These are phyloP conservation scores for Bombyx mandarina DNA, from an alignment of 1,140 invertebrate genomes.

Conservation along the genomic window DNA sequence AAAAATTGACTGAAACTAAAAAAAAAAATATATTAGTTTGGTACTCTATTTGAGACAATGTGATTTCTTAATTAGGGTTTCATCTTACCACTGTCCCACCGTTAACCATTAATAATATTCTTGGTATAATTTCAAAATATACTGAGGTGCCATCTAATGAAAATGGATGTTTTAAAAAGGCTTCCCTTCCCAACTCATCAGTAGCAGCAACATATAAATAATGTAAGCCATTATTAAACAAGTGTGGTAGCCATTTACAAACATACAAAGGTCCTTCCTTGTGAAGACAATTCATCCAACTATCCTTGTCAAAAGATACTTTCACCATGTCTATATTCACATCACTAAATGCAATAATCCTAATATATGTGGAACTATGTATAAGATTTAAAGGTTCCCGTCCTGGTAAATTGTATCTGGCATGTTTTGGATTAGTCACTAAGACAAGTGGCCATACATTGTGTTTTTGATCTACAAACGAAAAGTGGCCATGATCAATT, in stretches of 20 bases:
- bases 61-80: not conserved
- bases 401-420: constrained; percentile 78
- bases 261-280: constrained; percentile 81
- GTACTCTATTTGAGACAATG: not conserved
- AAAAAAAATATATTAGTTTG: not conserved
- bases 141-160: constrained; percentile 81
- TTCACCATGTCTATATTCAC: constrained; percentile 77
- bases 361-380: constrained; percentile 83
- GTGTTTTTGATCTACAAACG: constrained; percentile 87
- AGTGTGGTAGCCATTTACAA: constrained; percentile 77
- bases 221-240: constrained; percentile 79
- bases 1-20: constrained; percentile 81
- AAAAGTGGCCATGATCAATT: constrained; percentile 91
- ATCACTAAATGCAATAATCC: constrained; percentile 83
- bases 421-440: constrained; percentile 92
- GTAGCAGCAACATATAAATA: constrained; percentile 75
- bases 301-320: constrained; percentile 73
- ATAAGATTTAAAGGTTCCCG: constrained; percentile 83
- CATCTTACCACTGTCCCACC: constrained; percentile 78
- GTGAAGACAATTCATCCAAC: constrained; percentile 75
- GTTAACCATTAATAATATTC: constrained; percentile 82
- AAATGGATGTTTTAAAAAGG: constrained; percentile 78
- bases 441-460: constrained; percentile 86
- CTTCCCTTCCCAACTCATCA: constrained; percentile 75
- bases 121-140: constrained; percentile 77